Evolutionary conservation across 30 jellyfish, hydroid and myxozoan genomes (phyloP).

Genomic region (Aurelia coerulea): DNA sequence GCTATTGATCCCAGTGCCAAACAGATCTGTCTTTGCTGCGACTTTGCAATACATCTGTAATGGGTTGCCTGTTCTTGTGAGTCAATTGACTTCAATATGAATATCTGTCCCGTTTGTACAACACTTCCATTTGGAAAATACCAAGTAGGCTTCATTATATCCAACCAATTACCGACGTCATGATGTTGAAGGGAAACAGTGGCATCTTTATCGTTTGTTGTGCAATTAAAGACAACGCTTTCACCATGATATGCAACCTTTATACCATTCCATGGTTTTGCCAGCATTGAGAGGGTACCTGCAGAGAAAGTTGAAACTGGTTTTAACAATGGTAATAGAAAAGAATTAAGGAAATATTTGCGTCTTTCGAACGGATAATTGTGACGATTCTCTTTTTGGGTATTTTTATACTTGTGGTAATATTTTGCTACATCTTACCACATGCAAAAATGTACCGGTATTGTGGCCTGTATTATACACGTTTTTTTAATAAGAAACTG

Average conservation of each 20-base stretch:
- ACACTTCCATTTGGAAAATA: too few relatives aligned
- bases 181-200: neutral
- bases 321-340: too few relatives aligned
- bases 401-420: too few relatives aligned
- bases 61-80: neutral
- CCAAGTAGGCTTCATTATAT: neutral
- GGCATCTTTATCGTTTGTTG: conserved; percentile 3
- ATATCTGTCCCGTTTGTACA: neutral
- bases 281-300: neutral
- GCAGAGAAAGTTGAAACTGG: neutral
- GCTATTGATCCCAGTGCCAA: neutral
- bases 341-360: too few relatives aligned
- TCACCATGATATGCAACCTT: neutral
- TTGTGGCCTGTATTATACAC: too few relatives aligned
- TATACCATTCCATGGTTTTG: neutral
- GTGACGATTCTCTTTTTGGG: too few relatives aligned
- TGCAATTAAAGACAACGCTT: neutral
- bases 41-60: conserved; percentile 5
- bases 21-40: neutral
- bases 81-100: neutral
- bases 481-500: too few relatives aligned
- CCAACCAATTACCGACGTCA: neutral
- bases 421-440: too few relatives aligned
- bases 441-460: too few relatives aligned
- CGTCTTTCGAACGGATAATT: too few relatives aligned